These are phyloP conservation scores for Tyrophagus putrescentiae DNA, from an alignment of 1,140 invertebrate species.

Conservation along the genomic window DNA sequence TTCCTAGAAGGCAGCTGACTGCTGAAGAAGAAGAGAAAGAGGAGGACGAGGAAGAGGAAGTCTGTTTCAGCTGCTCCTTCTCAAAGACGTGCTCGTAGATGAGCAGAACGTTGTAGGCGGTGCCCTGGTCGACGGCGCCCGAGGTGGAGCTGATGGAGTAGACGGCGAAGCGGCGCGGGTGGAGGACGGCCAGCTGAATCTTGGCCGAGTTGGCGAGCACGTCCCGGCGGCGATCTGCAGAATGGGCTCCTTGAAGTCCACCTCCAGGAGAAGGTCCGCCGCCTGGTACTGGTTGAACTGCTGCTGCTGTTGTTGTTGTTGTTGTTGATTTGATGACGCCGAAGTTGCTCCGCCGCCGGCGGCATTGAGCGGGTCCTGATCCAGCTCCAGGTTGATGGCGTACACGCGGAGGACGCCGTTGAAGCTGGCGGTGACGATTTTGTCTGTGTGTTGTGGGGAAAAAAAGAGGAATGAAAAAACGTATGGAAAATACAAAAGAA, in stretches of 20 bases:
- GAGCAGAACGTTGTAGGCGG: constrained; percentile 34
- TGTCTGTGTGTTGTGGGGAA: too few relatives aligned
- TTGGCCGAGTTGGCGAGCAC: constrained; percentile 44
- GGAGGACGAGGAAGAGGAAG: too few relatives aligned
- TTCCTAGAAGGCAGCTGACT: constrained; percentile 52
- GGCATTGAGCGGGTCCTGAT: constrained; percentile 24
- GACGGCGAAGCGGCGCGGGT: constrained; percentile 48
- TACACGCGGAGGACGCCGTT: constrained; percentile 53
- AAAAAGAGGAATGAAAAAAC: constrained; percentile 18
- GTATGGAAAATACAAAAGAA: background rate
- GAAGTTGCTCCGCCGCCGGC: too few relatives aligned
- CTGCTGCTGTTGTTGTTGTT: too few relatives aligned
- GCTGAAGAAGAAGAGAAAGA: too few relatives aligned
- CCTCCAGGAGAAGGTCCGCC: constrained; percentile 54
- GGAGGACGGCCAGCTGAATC: constrained; percentile 50
- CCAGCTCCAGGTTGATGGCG: constrained; percentile 38
- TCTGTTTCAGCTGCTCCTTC: too few relatives aligned
- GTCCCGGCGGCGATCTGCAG: constrained; percentile 51
- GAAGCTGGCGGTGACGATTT: constrained; percentile 52
- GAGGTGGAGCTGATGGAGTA: constrained; percentile 40
- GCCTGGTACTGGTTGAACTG: constrained; percentile 43
- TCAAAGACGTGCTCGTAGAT: constrained; percentile 39
- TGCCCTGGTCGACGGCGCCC: constrained; percentile 37
- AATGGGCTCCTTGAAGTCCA: constrained; percentile 47
- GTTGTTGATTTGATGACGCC: too few relatives aligned